Base-by-base conservation (phyloP, 2,113 vertebrate species). In the Taxidea taxus region DNA sequence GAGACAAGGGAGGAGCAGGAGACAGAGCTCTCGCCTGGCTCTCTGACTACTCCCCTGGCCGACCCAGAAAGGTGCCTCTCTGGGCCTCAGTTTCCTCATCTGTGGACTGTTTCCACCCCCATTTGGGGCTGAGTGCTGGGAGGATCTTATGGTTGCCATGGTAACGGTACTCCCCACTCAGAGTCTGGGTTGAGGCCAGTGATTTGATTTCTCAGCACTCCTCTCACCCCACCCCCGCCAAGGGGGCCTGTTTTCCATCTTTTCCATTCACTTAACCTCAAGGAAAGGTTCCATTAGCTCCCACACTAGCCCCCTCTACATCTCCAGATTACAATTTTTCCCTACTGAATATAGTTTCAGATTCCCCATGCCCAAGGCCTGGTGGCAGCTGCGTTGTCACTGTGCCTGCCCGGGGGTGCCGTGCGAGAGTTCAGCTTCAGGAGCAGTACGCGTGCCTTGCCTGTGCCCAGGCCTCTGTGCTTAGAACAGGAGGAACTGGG, bases 121-220 rank as follows among this genome's bases (percentile, higher is more conserved):
- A 29, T 82, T n/a, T 58, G 16, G 60, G 70, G 56, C 64, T 90
- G 39, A 29, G 80, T 60, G 56, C 94, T 77, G 87, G 82, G 87
- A 91, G 56, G 92, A 58, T 37, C 25, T 70, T 62, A 31, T 39
- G 20, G 97, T 98, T 94, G 64, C 95, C 92, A 97, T 98, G 87
- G 97, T 72, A 96, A 97, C 94, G 66, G 84, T 87, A 97, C 96
- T 96, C 95, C 70, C 62, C 91, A 82, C 82, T 96, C 90, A 23
- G 82, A 77, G 93, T 93, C 97, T 97, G 90, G 94, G 96, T 88
- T 96, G 94, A 97, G 70, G 97, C 92, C 85, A 88, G 91, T 92
- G 97, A 91, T 96, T 96, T 96, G 49, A 66, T 96, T 96, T 98
- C 68, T 88, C 39, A 44, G 96, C 82, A 93, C 78, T 88, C 39